Evolutionary conservation across 2,797 vertebrate genomes (phyloP).

Genomic region (Lycodopsis pacificus): DNA sequence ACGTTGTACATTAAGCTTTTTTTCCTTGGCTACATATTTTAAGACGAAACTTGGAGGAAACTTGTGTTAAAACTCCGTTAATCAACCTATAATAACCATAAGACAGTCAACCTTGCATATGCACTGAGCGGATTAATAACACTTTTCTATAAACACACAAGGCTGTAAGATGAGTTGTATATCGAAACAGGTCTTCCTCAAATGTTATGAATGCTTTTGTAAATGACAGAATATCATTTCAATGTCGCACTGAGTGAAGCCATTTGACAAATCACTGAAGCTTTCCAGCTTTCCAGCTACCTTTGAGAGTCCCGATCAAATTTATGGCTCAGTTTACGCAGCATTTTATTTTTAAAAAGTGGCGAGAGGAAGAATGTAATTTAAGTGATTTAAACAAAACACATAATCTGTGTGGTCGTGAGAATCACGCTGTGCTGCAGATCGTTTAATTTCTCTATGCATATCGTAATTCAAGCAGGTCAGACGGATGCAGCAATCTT

Average conservation of each 20-base stretch:
- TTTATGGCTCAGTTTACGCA: constrained; percentile 4
- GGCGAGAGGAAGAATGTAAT: not conserved
- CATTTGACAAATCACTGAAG: constrained; percentile 5
- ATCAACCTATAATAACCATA: not conserved
- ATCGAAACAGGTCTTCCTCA: not conserved
- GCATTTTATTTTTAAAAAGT: not conserved
- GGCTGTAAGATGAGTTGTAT: not conserved
- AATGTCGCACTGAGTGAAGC: not conserved
- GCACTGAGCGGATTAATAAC: not conserved
- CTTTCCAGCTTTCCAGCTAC: not conserved
- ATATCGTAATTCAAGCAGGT: constrained; percentile 8
- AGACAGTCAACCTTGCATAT: not conserved
- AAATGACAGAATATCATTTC: not conserved
- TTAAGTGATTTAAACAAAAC: not conserved
- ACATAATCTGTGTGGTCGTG: not conserved
- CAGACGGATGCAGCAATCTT: constrained; percentile 1
- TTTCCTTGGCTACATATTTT: not conserved
- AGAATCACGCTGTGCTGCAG: not conserved
- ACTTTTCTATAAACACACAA: not conserved
- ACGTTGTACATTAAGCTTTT: not conserved
- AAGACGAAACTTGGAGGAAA: not conserved
- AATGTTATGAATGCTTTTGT: not conserved
- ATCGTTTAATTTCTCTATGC: not conserved
- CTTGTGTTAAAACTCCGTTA: not conserved
- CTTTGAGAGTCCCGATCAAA: constrained; percentile 7